phyloP scores from a whole-genome alignment of 2,113 vertebrate genomes.

The Tupaia chinensis region DNA sequence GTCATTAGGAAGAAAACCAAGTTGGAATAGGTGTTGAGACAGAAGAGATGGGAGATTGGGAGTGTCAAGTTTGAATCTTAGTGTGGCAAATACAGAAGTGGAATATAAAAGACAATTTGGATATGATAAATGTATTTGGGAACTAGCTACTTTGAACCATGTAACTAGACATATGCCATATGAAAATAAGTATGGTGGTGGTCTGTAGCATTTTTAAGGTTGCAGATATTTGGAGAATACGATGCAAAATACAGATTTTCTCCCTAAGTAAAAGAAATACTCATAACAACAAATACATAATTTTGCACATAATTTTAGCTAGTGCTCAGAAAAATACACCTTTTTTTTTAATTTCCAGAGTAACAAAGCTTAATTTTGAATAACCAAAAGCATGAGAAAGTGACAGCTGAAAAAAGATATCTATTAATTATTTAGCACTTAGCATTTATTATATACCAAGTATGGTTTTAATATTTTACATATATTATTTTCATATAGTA shows the following conservation, averaged over 20 bases:
- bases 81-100: neutral
- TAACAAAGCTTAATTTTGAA: neutral
- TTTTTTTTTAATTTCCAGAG: neutral
- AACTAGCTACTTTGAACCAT: neutral
- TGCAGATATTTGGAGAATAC: neutral
- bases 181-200: neutral
- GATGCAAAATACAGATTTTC: neutral
- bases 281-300: neutral
- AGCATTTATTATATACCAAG: neutral
- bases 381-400: neutral
- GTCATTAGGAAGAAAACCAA: neutral
- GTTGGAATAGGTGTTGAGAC: neutral
- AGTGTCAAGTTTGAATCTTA: neutral
- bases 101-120: neutral
- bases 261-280: neutral
- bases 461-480: constrained; percentile 4
- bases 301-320: neutral
- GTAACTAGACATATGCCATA: neutral
- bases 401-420: neutral
- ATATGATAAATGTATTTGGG: neutral
- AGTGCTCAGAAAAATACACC: neutral
- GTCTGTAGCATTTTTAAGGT: neutral
- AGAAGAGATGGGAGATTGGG: neutral
- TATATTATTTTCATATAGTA: neutral
- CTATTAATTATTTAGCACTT: neutral